phyloP scores from a whole-genome alignment of 2,888 invertebrate species.

The Clusia tigrina region DNA sequence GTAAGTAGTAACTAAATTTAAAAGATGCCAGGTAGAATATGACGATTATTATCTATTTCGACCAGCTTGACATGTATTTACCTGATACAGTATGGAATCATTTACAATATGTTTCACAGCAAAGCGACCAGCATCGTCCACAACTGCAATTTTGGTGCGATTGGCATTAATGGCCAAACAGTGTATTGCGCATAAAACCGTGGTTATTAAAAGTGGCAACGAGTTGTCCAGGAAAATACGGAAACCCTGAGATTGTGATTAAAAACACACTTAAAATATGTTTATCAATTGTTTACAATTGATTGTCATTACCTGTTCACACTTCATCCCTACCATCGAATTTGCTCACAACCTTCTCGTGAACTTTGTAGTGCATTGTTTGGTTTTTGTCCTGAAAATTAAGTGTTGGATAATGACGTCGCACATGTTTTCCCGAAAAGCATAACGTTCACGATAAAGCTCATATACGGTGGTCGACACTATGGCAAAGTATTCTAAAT shows the following conservation, averaged over 20 bases:
- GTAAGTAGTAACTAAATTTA: too few species aligned
- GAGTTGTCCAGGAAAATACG: conserved; percentile 93
- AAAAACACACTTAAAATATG: too few species aligned
- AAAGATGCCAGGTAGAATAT: too few species aligned
- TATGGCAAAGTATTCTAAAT: conserved; percentile 90
- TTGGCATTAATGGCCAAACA: conserved; percentile 91
- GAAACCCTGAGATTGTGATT: conserved; percentile 64
- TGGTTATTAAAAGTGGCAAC: conserved; percentile 75
- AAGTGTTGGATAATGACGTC: conserved; percentile 97
- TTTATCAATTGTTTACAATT: conserved; percentile 61
- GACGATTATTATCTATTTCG: too few species aligned
- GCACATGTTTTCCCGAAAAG: conserved; percentile 96
- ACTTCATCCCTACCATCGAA: conserved; percentile 84
- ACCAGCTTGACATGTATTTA: conserved; percentile 20
- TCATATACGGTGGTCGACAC: conserved; percentile 96
- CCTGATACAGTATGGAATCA: conserved; percentile 62
- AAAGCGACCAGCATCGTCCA: conserved; percentile 78
- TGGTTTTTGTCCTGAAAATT: conserved; percentile 79
- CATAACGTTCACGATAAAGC: conserved; percentile 89
- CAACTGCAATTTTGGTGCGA: conserved; percentile 86
- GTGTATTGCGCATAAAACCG: conserved; percentile 79
- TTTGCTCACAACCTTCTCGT: conserved; percentile 89
- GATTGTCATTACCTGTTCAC: conserved; percentile 72
- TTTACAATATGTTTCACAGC: conserved; percentile 67
- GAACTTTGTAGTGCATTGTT: conserved; percentile 88